These are phyloP conservation scores for Vanessa atalanta DNA, from an alignment of 1,140 invertebrate genomes.

Conservation along the genomic window DNA sequence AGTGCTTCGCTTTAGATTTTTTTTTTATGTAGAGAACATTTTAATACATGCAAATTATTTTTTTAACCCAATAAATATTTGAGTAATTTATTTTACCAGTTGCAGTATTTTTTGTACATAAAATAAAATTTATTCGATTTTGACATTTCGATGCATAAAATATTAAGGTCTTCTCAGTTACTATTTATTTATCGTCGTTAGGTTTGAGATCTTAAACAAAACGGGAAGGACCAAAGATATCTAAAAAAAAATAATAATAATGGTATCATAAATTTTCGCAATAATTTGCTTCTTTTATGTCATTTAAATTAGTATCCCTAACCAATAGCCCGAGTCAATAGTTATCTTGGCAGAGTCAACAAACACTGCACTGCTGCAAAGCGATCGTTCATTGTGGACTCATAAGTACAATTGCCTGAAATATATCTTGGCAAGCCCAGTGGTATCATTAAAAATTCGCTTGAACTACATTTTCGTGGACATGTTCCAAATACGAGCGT, in stretches of 20 bases:
- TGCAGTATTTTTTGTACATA: no score
- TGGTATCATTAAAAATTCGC: constrained; percentile 32
- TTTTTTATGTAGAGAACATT: no score
- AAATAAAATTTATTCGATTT: no score
- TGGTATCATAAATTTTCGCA: background rate
- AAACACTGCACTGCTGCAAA: constrained; percentile 39
- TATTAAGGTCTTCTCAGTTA: no score
- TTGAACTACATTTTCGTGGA: constrained; percentile 31
- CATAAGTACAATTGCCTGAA: constrained; percentile 34
- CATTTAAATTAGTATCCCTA: constrained; percentile 2
- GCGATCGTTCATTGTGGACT: constrained; percentile 38
- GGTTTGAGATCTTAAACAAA: no score
- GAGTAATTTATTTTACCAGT: no score
- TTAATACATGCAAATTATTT: no score
- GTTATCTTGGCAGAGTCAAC: constrained; percentile 32
- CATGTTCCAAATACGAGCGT: constrained; percentile 25
- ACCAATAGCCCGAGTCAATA: constrained; percentile 20
- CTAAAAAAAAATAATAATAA: background rate
- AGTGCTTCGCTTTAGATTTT: no score
- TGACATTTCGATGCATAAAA: no score
- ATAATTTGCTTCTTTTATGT: background rate
- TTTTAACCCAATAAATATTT: no score
- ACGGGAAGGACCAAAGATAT: no score
- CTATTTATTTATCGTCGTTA: no score
- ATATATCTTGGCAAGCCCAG: constrained; percentile 38